Conservation (phyloP, 2,113 vertebrate species). For the Bothrops jararaca region DNA sequence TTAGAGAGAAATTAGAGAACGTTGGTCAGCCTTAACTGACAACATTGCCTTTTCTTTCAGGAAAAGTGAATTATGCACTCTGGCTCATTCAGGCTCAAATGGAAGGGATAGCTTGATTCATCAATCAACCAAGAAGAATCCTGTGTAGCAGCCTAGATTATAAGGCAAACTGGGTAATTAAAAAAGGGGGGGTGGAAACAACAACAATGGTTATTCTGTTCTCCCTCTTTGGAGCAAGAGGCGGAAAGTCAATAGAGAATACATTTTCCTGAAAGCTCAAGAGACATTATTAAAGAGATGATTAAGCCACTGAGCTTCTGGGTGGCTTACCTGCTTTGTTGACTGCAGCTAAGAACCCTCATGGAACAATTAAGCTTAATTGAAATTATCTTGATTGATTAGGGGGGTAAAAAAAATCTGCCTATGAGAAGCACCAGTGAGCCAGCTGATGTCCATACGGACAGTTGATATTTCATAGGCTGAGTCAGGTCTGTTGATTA, state of each 20-base stretch:
- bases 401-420: constrained; percentile 22
- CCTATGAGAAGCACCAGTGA: background rate
- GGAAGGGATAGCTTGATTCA: background rate
- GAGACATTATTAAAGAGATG: constrained; percentile 4
- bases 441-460: background rate
- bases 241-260: background rate
- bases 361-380: constrained; percentile 24
- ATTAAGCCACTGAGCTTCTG: constrained; percentile 11
- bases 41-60: background rate
- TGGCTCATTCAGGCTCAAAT: background rate
- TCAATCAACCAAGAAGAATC: background rate
- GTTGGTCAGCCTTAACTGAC: background rate
- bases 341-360: constrained; percentile 35
- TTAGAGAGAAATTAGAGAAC: background rate
- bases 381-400: constrained; percentile 31
- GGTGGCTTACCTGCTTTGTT: constrained; percentile 10
- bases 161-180: background rate
- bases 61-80: background rate
- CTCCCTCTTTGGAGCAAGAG: background rate
- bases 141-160: background rate
- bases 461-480: background rate
- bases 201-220: background rate
- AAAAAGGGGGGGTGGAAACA: background rate
- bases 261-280: background rate
- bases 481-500: constrained; percentile 14